These are phyloP conservation scores for Heliconius cydno DNA, from an alignment of 2,888 invertebrate species.

Conservation along the genomic window DNA sequence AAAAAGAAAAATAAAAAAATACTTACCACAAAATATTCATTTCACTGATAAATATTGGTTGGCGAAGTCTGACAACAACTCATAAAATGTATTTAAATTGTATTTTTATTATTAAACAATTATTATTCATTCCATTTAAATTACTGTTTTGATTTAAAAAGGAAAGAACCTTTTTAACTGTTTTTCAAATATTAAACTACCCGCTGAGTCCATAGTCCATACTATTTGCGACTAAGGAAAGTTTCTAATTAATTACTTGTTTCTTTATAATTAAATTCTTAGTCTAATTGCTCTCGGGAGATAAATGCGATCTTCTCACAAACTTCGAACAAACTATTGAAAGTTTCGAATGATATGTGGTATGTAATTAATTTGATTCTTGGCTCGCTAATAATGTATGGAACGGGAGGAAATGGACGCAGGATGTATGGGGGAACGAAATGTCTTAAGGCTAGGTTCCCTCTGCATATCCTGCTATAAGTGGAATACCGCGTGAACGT, in stretches of 20 bases:
- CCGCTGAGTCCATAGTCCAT: not conserved
- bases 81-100: too few relatives aligned
- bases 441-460: too few relatives aligned
- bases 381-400: slow-evolving; percentile 8
- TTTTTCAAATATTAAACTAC: not conserved
- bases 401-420: not conserved
- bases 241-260: slow-evolving; percentile 16
- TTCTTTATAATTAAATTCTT: slow-evolving; percentile 26
- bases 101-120: too few relatives aligned
- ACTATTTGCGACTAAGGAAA: not conserved
- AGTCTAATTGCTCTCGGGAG: slow-evolving; percentile 25
- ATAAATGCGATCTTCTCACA: slow-evolving; percentile 27
- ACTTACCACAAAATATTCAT: too few relatives aligned
- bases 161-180: not conserved
- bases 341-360: slow-evolving; percentile 33
- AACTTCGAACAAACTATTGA: slow-evolving; percentile 29
- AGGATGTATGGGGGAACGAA: too few relatives aligned
- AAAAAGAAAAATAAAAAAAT: too few relatives aligned
- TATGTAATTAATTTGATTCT: slow-evolving; percentile 28
- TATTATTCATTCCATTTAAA: not conserved
- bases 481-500: too few relatives aligned
- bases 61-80: too few relatives aligned
- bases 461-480: too few relatives aligned
- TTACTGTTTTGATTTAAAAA: not conserved
- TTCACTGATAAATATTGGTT: too few relatives aligned